Conservation (phyloP, 2,113 vertebrate species). For the Phylloscopus trochilus region DNA sequence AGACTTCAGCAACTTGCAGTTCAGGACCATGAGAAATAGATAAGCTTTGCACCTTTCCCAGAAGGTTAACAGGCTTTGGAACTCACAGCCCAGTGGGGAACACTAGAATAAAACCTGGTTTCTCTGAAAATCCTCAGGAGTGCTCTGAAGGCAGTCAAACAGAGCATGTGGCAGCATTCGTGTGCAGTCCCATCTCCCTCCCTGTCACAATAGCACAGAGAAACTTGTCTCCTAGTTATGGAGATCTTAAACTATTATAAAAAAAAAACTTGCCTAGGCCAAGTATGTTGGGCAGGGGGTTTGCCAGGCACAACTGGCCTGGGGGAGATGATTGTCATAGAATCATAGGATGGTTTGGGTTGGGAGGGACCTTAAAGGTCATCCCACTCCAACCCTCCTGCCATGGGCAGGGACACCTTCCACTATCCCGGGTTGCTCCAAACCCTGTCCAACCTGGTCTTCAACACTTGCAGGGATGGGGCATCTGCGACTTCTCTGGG, state of each 20-base stretch:
- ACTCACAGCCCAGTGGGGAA: not conserved
- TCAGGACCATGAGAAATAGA: not conserved
- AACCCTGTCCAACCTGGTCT: not conserved
- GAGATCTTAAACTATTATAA: not conserved
- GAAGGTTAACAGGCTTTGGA: not conserved
- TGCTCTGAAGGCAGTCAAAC: not conserved
- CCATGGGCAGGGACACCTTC: not conserved
- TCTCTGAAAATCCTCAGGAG: not conserved
- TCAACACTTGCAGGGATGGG: not conserved
- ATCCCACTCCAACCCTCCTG: rapidly evolving
- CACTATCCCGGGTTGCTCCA: not conserved
- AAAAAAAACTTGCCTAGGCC: not conserved
- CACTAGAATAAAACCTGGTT: not conserved
- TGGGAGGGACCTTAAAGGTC: not conserved
- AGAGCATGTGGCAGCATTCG: not conserved
- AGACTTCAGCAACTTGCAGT: not conserved
- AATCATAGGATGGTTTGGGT: not conserved
- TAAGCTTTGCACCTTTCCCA: not conserved
- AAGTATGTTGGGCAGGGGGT: not conserved
- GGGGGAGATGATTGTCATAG: not conserved
- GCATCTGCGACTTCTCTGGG: not conserved
- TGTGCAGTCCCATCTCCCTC: not conserved
- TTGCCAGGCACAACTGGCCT: not conserved
- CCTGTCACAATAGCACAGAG: not conserved
- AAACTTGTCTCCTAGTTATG: not conserved